Percentiles rank a stretch among this genome's conserved stretches.
These are phyloP conservation scores for Euproctis similis DNA, from an alignment of 2,888 invertebrate species.

Conservation along the genomic window DNA sequence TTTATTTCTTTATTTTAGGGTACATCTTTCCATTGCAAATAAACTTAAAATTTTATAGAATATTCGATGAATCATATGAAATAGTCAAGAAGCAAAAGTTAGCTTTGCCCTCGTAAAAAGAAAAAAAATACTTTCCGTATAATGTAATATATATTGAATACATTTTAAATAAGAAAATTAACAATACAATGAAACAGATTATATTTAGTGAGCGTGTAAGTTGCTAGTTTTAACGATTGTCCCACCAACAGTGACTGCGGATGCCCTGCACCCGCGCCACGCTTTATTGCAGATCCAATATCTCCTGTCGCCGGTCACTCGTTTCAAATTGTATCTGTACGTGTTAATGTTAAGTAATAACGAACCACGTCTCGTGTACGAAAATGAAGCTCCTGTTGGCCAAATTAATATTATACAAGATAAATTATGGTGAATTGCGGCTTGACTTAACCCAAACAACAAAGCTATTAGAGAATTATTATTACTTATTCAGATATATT, in stretches of 20 bases:
- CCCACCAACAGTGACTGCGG: slow-evolving; percentile 6
- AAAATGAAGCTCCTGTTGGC: slow-evolving; percentile 9
- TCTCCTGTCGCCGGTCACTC: slow-evolving; percentile 7
- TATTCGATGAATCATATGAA: too few relatives aligned
- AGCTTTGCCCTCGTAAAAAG: too few relatives aligned
- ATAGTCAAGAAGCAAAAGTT: too few relatives aligned
- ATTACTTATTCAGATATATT: too few relatives aligned
- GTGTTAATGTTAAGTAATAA: slow-evolving; percentile 8
- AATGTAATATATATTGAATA: background rate
- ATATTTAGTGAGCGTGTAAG: slow-evolving; percentile 7
- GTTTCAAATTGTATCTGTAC: slow-evolving; percentile 9
- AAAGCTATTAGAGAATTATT: too few relatives aligned
- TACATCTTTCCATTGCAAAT: too few relatives aligned
- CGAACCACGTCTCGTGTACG: slow-evolving; percentile 9
- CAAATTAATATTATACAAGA: too few relatives aligned
- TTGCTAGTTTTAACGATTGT: slow-evolving; percentile 7
- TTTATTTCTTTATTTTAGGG: too few relatives aligned
- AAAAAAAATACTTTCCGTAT: too few relatives aligned
- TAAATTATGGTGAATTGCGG: too few relatives aligned
- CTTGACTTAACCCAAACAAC: too few relatives aligned
- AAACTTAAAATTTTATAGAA: too few relatives aligned
- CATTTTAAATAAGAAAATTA: background rate
- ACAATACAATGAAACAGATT: background rate
- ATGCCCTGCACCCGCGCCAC: slow-evolving; percentile 11
- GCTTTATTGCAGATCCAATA: slow-evolving; percentile 16